phyloP scores from a whole-genome alignment of 2,113 vertebrate genomes.

The Acanthisitta chloris region DNA sequence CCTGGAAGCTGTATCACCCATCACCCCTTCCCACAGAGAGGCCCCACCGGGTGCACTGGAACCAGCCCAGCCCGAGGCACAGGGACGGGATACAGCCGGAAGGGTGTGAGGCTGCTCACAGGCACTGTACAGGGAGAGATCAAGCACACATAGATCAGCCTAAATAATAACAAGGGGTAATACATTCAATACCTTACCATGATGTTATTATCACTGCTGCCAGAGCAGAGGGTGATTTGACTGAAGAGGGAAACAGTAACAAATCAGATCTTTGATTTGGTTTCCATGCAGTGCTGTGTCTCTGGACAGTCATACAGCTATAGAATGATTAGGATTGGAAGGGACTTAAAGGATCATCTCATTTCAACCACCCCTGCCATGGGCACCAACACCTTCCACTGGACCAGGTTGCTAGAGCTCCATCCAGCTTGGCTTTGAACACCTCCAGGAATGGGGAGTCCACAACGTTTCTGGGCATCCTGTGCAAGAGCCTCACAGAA shows the following conservation, averaged over 20 bases:
- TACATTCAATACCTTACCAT: no score
- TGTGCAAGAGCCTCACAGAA: background rate
- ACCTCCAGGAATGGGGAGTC: background rate
- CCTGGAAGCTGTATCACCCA: no score
- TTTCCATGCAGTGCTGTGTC: background rate
- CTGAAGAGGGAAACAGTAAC: background rate
- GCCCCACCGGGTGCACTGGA: no score
- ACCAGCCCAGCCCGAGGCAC: background rate
- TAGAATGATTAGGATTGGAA: background rate
- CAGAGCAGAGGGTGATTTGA: background rate
- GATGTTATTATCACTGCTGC: background rate
- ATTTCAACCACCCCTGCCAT: fast-evolving
- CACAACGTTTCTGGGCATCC: background rate
- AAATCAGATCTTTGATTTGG: background rate
- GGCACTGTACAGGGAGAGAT: background rate
- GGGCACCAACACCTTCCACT: background rate
- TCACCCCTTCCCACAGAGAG: no score
- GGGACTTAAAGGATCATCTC: background rate
- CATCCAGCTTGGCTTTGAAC: no score
- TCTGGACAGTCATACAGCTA: background rate
- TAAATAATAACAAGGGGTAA: background rate
- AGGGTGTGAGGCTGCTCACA: background rate
- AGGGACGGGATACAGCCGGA: background rate
- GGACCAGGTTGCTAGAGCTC: background rate
- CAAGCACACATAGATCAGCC: background rate